Evolutionary conservation across 2,797 vertebrate species (phyloP).

Genomic region (Coilia nasus): DNA sequence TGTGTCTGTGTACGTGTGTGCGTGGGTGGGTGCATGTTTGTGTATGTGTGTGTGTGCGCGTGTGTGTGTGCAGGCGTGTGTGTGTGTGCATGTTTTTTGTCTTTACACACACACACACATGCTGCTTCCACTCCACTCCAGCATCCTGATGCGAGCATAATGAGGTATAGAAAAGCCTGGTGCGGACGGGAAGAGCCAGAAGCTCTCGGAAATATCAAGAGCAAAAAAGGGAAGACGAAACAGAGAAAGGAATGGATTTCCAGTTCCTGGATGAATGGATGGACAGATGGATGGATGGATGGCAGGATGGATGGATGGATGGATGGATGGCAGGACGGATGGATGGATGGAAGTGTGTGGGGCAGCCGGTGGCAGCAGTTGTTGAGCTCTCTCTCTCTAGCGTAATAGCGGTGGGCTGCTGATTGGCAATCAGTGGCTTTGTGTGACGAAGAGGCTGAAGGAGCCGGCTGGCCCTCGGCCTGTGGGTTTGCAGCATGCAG

Average conservation of each 20-base stretch:
- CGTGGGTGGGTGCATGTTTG: no score
- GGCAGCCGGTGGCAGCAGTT: not conserved
- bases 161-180: slow-evolving; percentile 5
- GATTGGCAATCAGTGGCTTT: slow-evolving; percentile 78
- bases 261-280: not conserved
- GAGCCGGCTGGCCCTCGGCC: slow-evolving; percentile 44
- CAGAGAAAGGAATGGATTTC: slow-evolving; percentile 7
- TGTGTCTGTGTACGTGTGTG: not conserved
- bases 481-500: slow-evolving; percentile 19
- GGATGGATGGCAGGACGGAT: no score
- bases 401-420: slow-evolving; percentile 75
- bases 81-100: not conserved
- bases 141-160: slow-evolving; percentile 7
- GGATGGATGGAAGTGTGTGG: not conserved
- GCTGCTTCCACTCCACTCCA: not conserved
- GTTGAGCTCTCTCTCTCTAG: not conserved
- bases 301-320: no score
- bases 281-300: no score
- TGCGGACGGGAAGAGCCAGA: not conserved
- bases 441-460: slow-evolving; percentile 52
- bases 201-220: not conserved
- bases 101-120: not conserved
- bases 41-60: no score
- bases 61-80: no score
- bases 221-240: slow-evolving; percentile 9